These are phyloP conservation scores for Cottoperca gobio DNA, from an alignment of 2,797 vertebrate species.

Conservation along the genomic window DNA sequence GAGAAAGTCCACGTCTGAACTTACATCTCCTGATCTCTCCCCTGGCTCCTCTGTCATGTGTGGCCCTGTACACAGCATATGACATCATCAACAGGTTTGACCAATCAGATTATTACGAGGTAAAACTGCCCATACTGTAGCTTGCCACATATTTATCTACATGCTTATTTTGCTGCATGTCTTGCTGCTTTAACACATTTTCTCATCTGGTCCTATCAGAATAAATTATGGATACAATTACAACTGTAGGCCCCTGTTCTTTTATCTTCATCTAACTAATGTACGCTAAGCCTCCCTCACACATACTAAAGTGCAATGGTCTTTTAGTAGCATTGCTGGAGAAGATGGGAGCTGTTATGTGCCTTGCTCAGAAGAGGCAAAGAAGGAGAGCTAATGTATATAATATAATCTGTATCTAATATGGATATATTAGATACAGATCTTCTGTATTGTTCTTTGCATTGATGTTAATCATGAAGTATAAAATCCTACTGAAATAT, in stretches of 20 bases:
- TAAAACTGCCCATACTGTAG: background rate
- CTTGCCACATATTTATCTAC: background rate
- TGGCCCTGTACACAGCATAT: conserved; percentile 55
- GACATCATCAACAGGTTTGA: conserved; percentile 19
- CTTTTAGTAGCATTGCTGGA: background rate
- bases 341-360: background rate
- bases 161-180: background rate
- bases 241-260: background rate
- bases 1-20: conserved; percentile 6
- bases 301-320: background rate
- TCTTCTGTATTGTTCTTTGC: background rate
- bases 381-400: too few species aligned
- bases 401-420: too few species aligned
- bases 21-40: conserved; percentile 62
- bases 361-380: background rate
- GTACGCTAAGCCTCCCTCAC: background rate
- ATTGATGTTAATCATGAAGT: background rate
- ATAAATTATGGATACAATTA: background rate
- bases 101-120: background rate
- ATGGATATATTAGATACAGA: background rate
- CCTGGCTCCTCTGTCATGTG: conserved; percentile 65
- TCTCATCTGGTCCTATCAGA: background rate
- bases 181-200: background rate
- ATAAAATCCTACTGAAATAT: background rate
- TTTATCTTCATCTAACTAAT: background rate